Conservation (phyloP, 2,113 vertebrate species). For the Polyodon spathula region DNA sequence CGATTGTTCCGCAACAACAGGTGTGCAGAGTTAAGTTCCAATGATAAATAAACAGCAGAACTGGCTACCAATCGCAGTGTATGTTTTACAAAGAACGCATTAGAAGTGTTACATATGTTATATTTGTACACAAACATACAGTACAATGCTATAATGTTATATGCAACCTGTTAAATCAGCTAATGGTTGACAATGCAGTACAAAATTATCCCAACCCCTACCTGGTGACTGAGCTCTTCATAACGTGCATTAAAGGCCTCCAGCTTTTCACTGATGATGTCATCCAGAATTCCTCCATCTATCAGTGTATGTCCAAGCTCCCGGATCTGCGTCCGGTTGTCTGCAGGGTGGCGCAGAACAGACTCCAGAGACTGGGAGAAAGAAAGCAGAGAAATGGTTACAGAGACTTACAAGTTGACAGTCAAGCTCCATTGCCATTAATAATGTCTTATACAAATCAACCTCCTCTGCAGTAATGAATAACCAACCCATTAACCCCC, state of each 20-base stretch:
- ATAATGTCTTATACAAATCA: background rate
- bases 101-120: too few species aligned
- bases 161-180: too few species aligned
- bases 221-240: slow-evolving; percentile 80
- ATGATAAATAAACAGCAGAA: too few species aligned
- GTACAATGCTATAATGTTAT: too few species aligned
- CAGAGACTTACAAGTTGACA: too few species aligned
- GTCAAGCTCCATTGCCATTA: background rate
- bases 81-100: too few species aligned
- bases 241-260: slow-evolving; percentile 83
- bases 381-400: slow-evolving; percentile 1
- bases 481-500: too few species aligned
- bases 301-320: slow-evolving; percentile 94
- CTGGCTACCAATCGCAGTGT: too few species aligned
- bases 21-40: too few species aligned
- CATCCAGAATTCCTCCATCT: slow-evolving; percentile 93
- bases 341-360: slow-evolving; percentile 81
- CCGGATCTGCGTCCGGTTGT: slow-evolving; percentile 93
- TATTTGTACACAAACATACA: too few species aligned
- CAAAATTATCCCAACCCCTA: slow-evolving; percentile 39
- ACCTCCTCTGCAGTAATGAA: too few species aligned
- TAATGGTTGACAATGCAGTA: background rate
- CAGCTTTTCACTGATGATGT: slow-evolving; percentile 92
- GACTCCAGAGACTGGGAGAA: slow-evolving; percentile 71
- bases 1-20: too few species aligned